Evolutionary conservation across 1,140 invertebrate species (phyloP), one percentile per base, ranked within the genome.

Genomic region (Solenopsis fugax): DNA sequence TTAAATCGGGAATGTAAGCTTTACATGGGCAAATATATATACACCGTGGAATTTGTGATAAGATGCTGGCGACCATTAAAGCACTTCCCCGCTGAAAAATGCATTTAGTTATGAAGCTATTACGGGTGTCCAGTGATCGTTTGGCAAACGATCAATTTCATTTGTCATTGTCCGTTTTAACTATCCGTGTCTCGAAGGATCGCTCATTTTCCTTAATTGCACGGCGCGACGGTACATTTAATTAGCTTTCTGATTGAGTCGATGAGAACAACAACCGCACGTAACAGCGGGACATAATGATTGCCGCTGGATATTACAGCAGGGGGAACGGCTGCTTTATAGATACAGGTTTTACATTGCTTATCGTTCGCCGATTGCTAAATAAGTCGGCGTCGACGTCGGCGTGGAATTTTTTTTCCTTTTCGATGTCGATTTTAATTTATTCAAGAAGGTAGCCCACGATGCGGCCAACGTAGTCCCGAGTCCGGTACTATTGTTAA

Each of bases 141-240:
- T 67, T 65, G 21, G n/a, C 64, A 12, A 69, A 52, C 45, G 62
- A 52, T 52, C 60, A 52, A 16, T 12, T 24, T 29, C 21, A 48
- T 64, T 64, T 34, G 50, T 69, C 29, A 60, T 62, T 62, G 56
- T 65, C 45, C 24, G 41, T 48, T 78, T 78, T 34, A 56, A 54
- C n/a, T 69, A 71, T 81, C 56, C 29, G 41, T 24, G 58, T 62
- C 41, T 29, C 34, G 21, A 58, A 34, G 50, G 58, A 7, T 24
- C 75, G 58, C 21, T 64, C 75, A 34, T 78, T 78, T 78, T 81
- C 65, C 50, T 73, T 82, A 82, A 72, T 82, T 82, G 80, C 54
- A 48, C 52, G 18, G 24, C 12, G 41, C 65, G 41, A 82, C 52
- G 37, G 67, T 45, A 50, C 54, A 60, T 82, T 82, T 73, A 82